These are phyloP conservation scores for Crenuchus spilurus DNA, from an alignment of 2,797 vertebrate genomes.

Conservation along the genomic window DNA sequence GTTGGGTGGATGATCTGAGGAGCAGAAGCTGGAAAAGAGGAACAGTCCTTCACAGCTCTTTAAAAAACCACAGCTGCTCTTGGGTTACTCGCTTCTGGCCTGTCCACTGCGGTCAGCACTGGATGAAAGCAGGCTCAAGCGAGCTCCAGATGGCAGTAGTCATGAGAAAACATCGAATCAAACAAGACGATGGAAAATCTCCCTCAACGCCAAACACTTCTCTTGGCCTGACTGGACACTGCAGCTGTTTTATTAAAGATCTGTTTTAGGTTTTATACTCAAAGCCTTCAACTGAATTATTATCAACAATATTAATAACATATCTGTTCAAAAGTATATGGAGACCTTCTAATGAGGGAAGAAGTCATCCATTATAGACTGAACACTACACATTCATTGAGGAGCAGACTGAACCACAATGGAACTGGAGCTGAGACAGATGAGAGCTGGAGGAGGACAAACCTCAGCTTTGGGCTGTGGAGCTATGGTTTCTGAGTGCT, in stretches of 20 bases:
- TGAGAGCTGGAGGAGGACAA: no score
- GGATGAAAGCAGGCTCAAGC: background rate
- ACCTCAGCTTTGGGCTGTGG: no score
- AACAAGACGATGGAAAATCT: background rate
- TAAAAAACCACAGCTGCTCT: background rate
- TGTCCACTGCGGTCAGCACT: background rate
- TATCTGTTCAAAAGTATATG: no score
- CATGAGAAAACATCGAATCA: background rate
- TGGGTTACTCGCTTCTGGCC: background rate
- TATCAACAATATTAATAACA: background rate
- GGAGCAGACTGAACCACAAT: no score
- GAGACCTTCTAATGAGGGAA: no score
- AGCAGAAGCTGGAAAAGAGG: background rate
- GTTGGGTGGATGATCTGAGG: background rate
- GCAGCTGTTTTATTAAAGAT: background rate
- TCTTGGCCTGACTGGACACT: background rate
- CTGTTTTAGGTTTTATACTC: no score
- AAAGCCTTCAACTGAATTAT: no score
- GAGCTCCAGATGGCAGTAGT: background rate
- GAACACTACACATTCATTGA: no score
- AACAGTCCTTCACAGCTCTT: background rate
- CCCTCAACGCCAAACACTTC: background rate
- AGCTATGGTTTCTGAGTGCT: no score
- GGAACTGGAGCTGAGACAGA: no score
- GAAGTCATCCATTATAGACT: no score